These are phyloP conservation scores for Heliconius himera DNA, from an alignment of 1,140 invertebrate genomes.

Conservation along the genomic window DNA sequence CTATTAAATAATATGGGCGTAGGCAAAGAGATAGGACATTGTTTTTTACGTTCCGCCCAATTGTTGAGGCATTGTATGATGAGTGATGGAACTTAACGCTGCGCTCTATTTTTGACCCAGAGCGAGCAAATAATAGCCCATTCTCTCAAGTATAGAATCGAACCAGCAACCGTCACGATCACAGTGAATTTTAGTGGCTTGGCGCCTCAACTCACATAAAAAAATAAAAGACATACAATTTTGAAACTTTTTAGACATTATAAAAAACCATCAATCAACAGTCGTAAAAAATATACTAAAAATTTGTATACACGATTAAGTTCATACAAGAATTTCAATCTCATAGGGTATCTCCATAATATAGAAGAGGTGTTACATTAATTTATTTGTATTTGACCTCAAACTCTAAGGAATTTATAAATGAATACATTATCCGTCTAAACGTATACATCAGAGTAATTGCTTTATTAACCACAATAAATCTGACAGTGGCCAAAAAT, in stretches of 20 bases:
- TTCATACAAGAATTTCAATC: neutral
- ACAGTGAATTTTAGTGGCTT: too few species aligned
- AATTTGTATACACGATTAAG: neutral
- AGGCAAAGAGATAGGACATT: neutral
- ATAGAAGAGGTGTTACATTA: neutral
- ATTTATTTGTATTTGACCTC: constrained; percentile 11
- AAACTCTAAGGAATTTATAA: constrained; percentile 14
- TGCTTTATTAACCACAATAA: constrained; percentile 32
- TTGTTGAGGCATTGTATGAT: too few species aligned
- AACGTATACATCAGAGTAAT: constrained; percentile 21
- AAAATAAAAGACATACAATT: neutral
- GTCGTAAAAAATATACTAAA: neutral
- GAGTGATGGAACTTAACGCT: too few species aligned
- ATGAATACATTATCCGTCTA: constrained; percentile 2
- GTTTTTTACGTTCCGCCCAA: neutral
- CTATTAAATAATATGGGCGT: too few species aligned
- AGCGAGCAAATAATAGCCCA: too few species aligned
- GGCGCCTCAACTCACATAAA: neutral
- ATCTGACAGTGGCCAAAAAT: constrained; percentile 31
- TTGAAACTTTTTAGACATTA: neutral
- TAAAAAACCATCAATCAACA: neutral
- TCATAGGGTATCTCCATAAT: neutral
- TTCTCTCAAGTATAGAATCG: too few species aligned
- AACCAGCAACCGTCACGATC: too few species aligned
- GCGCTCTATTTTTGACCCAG: too few species aligned